These are phyloP conservation scores for Bombus picipes DNA, from an alignment of 1,140 invertebrate genomes.

Conservation along the genomic window DNA sequence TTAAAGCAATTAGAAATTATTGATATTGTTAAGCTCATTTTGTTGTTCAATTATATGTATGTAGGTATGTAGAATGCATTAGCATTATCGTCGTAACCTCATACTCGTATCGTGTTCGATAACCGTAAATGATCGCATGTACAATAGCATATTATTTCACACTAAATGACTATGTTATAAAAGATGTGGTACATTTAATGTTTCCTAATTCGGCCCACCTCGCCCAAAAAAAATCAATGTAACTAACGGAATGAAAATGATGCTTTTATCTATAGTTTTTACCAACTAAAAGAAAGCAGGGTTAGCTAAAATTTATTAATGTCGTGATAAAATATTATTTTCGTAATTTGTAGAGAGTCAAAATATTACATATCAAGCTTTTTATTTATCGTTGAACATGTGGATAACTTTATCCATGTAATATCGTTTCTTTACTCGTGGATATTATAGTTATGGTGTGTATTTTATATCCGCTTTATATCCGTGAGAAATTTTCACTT, in stretches of 20 bases:
- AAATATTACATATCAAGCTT: background rate
- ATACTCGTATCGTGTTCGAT: background rate
- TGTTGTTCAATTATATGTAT: background rate
- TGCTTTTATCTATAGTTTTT: background rate
- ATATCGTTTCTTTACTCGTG: background rate
- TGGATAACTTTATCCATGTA: background rate
- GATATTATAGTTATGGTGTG: background rate
- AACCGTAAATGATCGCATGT: conserved; percentile 4
- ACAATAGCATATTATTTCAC: background rate
- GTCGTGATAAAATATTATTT: background rate
- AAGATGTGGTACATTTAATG: too few relatives aligned
- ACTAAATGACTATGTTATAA: too few relatives aligned
- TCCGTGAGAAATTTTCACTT: background rate
- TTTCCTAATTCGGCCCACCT: too few relatives aligned
- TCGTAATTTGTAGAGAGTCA: background rate
- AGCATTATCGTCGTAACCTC: background rate
- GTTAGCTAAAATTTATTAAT: background rate
- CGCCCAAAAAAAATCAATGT: too few relatives aligned
- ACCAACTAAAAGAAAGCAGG: too few relatives aligned
- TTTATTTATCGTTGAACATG: background rate
- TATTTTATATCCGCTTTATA: too few relatives aligned
- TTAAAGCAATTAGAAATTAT: background rate
- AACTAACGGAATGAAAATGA: background rate
- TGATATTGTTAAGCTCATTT: background rate
- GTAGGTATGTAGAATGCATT: too few relatives aligned